Percentiles rank a stretch among this genome's conserved stretches.
Conservation (phyloP, 2,113 vertebrate genomes). For the Brachyistius frenatus region DNA sequence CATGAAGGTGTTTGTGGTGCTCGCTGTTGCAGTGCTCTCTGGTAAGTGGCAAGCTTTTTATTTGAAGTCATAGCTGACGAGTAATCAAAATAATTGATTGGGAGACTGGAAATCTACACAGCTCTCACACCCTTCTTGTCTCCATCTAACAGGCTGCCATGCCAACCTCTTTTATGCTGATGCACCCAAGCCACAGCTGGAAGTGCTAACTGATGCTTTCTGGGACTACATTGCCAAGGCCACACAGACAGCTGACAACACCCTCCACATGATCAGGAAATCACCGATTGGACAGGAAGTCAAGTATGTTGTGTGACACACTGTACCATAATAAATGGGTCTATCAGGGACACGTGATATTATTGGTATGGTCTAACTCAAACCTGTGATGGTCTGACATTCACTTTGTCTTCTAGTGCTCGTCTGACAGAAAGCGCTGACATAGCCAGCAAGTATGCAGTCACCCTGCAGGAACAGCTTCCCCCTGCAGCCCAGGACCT, state of each 20-base stretch:
- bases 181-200: constrained; percentile 82
- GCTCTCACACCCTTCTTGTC: neutral
- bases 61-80: neutral
- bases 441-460: constrained; percentile 73
- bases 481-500: constrained; percentile 68
- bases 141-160: constrained; percentile 76
- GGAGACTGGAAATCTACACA: neutral
- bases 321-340: neutral
- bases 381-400: neutral
- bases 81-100: neutral
- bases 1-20: constrained; percentile 78
- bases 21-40: constrained; percentile 74
- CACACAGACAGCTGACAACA: constrained; percentile 84
- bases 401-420: constrained; percentile 42
- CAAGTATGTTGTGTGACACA: constrained; percentile 74
- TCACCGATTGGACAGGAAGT: constrained; percentile 83
- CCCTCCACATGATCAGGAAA: constrained; percentile 82
- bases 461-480: constrained; percentile 72
- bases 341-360: neutral
- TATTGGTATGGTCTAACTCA: neutral
- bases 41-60: constrained; percentile 63
- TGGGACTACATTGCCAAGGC: constrained; percentile 85
- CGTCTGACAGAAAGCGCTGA: constrained; percentile 66
- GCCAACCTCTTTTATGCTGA: constrained; percentile 84
- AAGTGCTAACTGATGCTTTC: constrained; percentile 83